A percentile compares a stretch with the other conserved stretches of the same genome.
These are phyloP conservation scores for Ceryle rudis DNA, from an alignment of 2,797 vertebrate genomes.

Conservation along the genomic window DNA sequence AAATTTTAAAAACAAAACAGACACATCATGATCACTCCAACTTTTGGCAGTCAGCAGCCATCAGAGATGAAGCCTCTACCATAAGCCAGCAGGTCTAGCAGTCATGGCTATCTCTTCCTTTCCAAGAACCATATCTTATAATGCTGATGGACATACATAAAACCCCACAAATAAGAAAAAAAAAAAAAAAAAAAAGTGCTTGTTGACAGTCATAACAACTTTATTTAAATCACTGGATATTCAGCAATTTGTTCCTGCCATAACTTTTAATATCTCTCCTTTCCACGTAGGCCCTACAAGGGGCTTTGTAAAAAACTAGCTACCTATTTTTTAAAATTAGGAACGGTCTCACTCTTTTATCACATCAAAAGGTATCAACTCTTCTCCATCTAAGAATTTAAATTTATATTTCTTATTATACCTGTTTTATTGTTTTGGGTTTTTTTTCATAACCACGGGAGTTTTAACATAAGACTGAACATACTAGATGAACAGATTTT, in stretches of 20 bases:
- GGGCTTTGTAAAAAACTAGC: neutral
- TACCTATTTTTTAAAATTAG: neutral
- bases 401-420: neutral
- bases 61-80: neutral
- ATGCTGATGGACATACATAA: neutral
- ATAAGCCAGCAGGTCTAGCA: neutral
- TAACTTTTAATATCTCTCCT: neutral
- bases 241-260: neutral
- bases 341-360: neutral
- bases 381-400: neutral
- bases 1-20: neutral
- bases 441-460: neutral
- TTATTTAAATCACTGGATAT: neutral
- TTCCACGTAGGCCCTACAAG: neutral
- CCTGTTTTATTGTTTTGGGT: neutral
- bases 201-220: neutral
- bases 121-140: neutral
- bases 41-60: neutral
- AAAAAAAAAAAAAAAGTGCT: neutral
- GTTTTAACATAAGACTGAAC: neutral
- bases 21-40: neutral
- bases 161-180: neutral
- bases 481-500: neutral
- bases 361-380: neutral
- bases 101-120: neutral